These are phyloP conservation scores for Ricordea florida DNA, from an alignment of 92 coral and sea anemone species.

Conservation along the genomic window DNA sequence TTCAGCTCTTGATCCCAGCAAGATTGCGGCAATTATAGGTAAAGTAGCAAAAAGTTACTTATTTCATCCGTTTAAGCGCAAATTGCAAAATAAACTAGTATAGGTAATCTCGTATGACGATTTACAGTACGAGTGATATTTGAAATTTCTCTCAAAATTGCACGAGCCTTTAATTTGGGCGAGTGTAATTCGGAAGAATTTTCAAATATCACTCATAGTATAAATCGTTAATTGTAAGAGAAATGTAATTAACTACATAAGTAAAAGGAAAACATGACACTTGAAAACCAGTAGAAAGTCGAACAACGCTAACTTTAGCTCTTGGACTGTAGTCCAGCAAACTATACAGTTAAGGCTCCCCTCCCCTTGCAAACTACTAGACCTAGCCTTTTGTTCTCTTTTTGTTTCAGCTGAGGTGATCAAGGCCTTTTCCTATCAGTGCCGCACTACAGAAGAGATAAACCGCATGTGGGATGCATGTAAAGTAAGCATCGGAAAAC, in stretches of 20 bases:
- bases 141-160: too few species aligned
- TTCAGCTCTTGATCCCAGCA: neutral
- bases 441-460: neutral
- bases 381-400: neutral
- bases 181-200: too few species aligned
- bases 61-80: neutral
- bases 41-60: neutral
- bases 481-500: neutral
- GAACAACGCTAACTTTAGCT: neutral
- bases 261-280: too few species aligned
- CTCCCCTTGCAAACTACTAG: neutral
- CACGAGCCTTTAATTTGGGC: too few species aligned
- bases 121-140: too few species aligned
- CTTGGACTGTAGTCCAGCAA: neutral
- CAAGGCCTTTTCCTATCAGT: neutral
- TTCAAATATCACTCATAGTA: too few species aligned
- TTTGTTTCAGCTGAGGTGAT: neutral
- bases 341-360: neutral
- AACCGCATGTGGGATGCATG: slow-evolving; percentile 1
- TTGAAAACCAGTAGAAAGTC: too few species aligned
- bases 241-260: too few species aligned
- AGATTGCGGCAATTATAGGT: slow-evolving; percentile 12
- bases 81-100: neutral
- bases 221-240: too few species aligned
- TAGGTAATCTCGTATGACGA: neutral